These are phyloP conservation scores for Drosophila algonquin DNA, from an alignment of 2,888 invertebrate genomes.

Conservation along the genomic window DNA sequence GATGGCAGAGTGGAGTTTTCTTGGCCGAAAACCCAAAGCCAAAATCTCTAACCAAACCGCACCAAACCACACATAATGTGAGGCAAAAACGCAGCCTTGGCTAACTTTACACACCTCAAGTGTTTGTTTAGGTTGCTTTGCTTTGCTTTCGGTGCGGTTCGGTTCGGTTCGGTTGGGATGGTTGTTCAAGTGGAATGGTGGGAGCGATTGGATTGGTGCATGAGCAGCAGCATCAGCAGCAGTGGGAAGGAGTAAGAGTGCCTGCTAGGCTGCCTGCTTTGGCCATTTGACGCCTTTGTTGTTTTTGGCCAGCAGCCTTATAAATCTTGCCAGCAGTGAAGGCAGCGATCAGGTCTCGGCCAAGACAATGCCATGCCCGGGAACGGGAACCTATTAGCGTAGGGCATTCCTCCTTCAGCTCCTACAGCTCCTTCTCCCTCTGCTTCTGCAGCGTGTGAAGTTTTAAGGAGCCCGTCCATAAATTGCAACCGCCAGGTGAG, in stretches of 20 bases:
- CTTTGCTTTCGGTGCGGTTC: slow-evolving; percentile 22
- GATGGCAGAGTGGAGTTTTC: slow-evolving; percentile 36
- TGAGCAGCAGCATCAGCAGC: too few species aligned
- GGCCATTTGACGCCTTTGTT: slow-evolving; percentile 60
- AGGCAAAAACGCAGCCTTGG: slow-evolving; percentile 68
- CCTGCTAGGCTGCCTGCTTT: slow-evolving; percentile 13
- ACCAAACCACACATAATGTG: slow-evolving; percentile 71
- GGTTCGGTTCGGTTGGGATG: slow-evolving; percentile 20
- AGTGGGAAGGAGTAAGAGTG: not conserved
- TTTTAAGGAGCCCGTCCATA: slow-evolving; percentile 72
- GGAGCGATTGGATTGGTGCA: not conserved
- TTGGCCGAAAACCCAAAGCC: slow-evolving; percentile 61
- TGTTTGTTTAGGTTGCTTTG: slow-evolving; percentile 74
- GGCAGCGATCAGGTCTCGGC: slow-evolving; percentile 36
- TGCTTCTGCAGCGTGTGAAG: slow-evolving; percentile 39
- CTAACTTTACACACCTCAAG: slow-evolving; percentile 80
- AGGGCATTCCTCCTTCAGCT: slow-evolving; percentile 27
- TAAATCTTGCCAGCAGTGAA: slow-evolving; percentile 75
- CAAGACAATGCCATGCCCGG: slow-evolving; percentile 58
- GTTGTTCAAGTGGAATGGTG: slow-evolving; percentile 15
- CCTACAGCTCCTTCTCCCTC: not conserved
- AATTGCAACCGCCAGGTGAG: slow-evolving; percentile 75
- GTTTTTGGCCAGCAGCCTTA: slow-evolving; percentile 66
- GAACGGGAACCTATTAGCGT: slow-evolving; percentile 68
- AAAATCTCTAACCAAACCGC: slow-evolving; percentile 56